Conservation (phyloP, 2,113 vertebrate genomes). For the Hepsetus odoe region DNA sequence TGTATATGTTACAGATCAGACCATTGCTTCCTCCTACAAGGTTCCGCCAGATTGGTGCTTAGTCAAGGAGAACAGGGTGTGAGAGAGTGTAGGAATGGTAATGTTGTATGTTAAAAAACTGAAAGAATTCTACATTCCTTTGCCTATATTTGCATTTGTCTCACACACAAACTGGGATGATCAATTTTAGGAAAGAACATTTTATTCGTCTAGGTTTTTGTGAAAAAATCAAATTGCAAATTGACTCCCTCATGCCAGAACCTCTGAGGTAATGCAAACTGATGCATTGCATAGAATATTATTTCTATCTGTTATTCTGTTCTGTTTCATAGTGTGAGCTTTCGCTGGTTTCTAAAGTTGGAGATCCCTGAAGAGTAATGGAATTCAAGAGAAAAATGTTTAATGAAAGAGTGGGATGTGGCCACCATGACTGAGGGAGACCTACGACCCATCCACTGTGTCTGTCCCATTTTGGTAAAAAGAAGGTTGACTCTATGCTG, state of each 20-base stretch:
- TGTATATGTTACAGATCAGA: conserved; percentile 19
- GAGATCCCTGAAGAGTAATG: conserved; percentile 23
- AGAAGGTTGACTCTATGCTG: not conserved
- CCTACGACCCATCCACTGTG: conserved; percentile 28
- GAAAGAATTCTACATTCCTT: not conserved
- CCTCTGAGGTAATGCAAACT: not conserved
- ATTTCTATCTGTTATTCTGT: not conserved
- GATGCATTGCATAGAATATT: not conserved
- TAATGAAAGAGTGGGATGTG: conserved; percentile 3
- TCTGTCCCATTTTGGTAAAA: conserved; percentile 35
- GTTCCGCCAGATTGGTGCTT: not conserved
- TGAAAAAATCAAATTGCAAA: not conserved
- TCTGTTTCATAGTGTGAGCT: not conserved
- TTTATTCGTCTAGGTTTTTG: not conserved
- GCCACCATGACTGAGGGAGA: conserved; percentile 14
- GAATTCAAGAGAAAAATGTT: conserved; percentile 39
- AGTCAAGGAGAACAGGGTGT: not conserved
- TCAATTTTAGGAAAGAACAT: not conserved
- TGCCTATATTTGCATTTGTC: not conserved
- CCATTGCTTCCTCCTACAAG: not conserved
- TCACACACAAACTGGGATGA: not conserved
- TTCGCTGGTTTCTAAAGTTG: conserved; percentile 9
- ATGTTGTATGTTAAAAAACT: conserved; percentile 6
- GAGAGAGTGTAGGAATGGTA: not conserved
- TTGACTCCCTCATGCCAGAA: not conserved